Conservation (phyloP, 2,888 invertebrate genomes). For the Pedicia rivosa region DNA sequence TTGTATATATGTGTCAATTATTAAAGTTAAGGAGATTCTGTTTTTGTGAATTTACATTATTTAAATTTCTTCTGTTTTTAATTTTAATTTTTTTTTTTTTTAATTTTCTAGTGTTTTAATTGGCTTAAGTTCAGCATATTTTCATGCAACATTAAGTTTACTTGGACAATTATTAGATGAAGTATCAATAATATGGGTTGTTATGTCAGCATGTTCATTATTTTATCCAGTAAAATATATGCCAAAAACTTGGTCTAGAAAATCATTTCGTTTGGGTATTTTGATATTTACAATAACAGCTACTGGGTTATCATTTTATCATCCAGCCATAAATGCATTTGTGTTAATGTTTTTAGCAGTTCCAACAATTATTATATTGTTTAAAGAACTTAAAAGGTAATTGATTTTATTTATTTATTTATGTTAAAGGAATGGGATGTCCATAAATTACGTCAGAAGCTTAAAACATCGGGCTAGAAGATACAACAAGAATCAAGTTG, state of each 20-base stretch:
- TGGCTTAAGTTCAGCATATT: conserved; percentile 67
- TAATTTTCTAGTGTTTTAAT: too few species aligned
- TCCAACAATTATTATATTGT: conserved; percentile 50
- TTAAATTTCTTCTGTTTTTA: too few species aligned
- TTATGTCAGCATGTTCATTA: conserved; percentile 60
- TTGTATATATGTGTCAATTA: too few species aligned
- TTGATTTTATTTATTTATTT: conserved; percentile 11
- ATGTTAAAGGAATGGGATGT: conserved; percentile 10
- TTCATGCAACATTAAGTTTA: conserved; percentile 69
- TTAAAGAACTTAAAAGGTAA: conserved; percentile 51
- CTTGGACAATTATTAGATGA: conserved; percentile 70
- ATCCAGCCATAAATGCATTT: conserved; percentile 70
- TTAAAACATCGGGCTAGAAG: too few species aligned
- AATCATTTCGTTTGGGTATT: conserved; percentile 42
- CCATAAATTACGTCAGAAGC: too few species aligned
- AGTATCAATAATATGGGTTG: conserved; percentile 67
- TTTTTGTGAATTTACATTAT: too few species aligned
- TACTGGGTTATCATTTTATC: conserved; percentile 51
- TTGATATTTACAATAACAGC: conserved; percentile 42
- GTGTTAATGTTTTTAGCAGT: conserved; percentile 58
- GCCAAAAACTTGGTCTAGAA: conserved; percentile 46
- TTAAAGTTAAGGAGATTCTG: too few species aligned
- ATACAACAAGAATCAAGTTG: too few species aligned
- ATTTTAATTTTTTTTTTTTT: too few species aligned
- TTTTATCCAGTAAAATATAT: conserved; percentile 56